Evolutionary conservation across 2,888 invertebrate genomes (phyloP).

Genomic region (Aquatica leii): DNA sequence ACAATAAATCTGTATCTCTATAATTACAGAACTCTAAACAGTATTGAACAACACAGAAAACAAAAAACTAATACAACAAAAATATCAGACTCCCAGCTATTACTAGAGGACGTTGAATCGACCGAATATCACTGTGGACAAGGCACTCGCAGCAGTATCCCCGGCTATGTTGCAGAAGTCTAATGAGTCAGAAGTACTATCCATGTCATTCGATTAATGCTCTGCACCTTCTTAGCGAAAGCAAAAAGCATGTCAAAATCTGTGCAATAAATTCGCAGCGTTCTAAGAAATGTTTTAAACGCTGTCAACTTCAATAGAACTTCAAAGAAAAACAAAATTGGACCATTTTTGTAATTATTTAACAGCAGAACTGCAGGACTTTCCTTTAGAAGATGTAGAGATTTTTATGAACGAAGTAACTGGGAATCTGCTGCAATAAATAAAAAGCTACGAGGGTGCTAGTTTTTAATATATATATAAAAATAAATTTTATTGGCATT

Average conservation of each 20-base stretch:
- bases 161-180: not conserved
- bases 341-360: too few species aligned
- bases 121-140: not conserved
- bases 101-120: constrained; percentile 1
- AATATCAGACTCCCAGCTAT: not conserved
- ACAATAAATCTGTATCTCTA: not conserved
- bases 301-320: not conserved
- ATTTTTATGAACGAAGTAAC: too few species aligned
- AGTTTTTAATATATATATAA: too few species aligned
- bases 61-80: not conserved
- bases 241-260: too few species aligned
- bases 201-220: constrained; percentile 4
- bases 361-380: too few species aligned
- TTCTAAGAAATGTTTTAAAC: not conserved
- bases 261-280: too few species aligned
- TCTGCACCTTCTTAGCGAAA: constrained; percentile 4
- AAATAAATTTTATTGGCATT: not conserved
- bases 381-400: too few species aligned
- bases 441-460: too few species aligned
- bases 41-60: too few species aligned
- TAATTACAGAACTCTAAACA: not conserved
- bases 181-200: not conserved
- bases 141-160: constrained; percentile 1
- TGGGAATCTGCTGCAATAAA: too few species aligned
- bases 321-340: not conserved